Evolutionary conservation across 30 jellyfish, hydroid and myxozoan genomes (phyloP), one percentile per base, ranked within the genome.

Genomic region (Phacellophora camtschatica): DNA sequence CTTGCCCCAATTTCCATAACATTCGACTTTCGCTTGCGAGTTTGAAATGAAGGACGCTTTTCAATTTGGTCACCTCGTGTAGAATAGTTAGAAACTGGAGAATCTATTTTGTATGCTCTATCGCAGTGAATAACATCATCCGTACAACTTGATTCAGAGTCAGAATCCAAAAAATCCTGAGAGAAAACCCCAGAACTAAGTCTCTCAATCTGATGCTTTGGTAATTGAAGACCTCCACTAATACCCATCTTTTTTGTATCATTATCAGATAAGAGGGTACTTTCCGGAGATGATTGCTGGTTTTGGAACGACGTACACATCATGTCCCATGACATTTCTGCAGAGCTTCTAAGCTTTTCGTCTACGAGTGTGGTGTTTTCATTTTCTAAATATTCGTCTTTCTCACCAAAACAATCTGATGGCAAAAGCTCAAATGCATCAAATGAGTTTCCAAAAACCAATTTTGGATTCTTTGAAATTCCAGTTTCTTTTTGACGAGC

Each of bases 171-270:
- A 2, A 46, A 11, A 3, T 46, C 61, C 61, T 30, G 54, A 66
- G 91, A 80, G 57, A 80, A 80, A 28, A 66, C 49, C 15, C 84
- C 91, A 16, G 91, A 80, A 32, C 84, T 80, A 28, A 65, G 36
- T 31, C 84, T 56, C 18, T 80, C 91, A 46, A 64, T 24, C 5
- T 46, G 50, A 5, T 42, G 54, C 22, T 55, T 49, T 28, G 91
- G 84, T 43, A 77, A 22, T n/a, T 41, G 43, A 1, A 77, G 46
- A 12, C 27, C 27, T 5, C 22, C 32, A 9, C 19, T 46, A 5
- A 7, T 32, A 28, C 33, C 18, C 48, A 48, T 33, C 10, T 9
- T 49, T 3, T 4, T 74, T 5, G 25, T 41, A 13, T 24, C 70
- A 49, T n/a, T 25, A 41, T 30, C 82, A 20, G 18, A n/a, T 57